Base-by-base conservation (phyloP, 2,113 vertebrate species). In the Ameiurus melas region DNA sequence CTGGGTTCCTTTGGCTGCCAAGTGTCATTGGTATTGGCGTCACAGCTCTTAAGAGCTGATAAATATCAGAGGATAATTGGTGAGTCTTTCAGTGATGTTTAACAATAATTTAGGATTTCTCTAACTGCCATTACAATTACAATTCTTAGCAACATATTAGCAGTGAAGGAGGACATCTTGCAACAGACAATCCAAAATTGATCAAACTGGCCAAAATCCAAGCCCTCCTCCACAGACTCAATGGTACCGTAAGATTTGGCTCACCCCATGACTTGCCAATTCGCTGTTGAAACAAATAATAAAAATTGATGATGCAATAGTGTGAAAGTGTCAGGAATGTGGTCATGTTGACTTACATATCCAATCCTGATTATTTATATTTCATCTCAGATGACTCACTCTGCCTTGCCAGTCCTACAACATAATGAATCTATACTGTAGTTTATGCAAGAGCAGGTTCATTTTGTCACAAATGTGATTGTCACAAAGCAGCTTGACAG, bases 21-120 rank as follows among this genome's bases (percentile, higher is more conserved):
- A 71, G 78, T 91, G 81, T 87, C 64, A 86, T 94, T 92, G 86
- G 90, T 92, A 95, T 94, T 93, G 88, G 87, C 88, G 90, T 94
- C 94, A 94, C 93, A 91, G 30, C 93, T 91, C 91, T 75, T 86
- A 81, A 92, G 86, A 87, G 91, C 92, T 95, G 94, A 94, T 93
- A 93, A 92, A 90, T 91, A 94, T 91, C 92, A 87, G 84, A 64
- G 53, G 81, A 60, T 86, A 57, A 86, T 78, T 62, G 85, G 66
- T 19, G 77, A 66, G 81, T 73, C 58, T 84, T 62, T 88, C 27
- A 30, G 78, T 64, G 75, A 75, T 66, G 47, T 81, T 87, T 51
- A 90, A 83, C 71, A 60, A 33, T 75, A 22, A 19, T 84, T 27
- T 77, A 71, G 62, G 22, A 9, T 55, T 81, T 85, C 71, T 57